These are phyloP conservation scores for Pristiophorus japonicus DNA, from an alignment of 2,113 vertebrate species.

Conservation along the genomic window DNA sequence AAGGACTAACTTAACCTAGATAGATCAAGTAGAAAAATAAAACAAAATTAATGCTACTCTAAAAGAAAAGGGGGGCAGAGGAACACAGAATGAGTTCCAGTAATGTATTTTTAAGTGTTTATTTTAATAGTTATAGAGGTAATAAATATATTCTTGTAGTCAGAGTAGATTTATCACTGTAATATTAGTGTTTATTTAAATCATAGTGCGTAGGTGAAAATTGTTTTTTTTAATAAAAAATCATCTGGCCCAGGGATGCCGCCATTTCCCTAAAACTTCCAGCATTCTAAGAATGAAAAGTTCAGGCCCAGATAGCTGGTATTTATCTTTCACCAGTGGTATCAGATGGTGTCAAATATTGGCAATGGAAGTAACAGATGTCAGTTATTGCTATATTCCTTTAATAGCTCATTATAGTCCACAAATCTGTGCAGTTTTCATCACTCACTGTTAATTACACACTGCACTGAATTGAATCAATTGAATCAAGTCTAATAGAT, in stretches of 20 bases:
- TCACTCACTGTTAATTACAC: not conserved
- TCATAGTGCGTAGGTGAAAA: not conserved
- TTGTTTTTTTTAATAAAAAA: not conserved
- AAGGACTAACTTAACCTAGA: not conserved
- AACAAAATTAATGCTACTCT: not conserved
- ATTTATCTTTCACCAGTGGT: not conserved
- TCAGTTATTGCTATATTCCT: not conserved
- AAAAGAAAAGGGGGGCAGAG: not conserved
- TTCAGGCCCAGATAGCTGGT: not conserved
- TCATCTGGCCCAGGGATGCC: not conserved
- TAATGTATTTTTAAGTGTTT: not conserved
- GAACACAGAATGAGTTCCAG: not conserved
- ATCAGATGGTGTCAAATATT: not conserved
- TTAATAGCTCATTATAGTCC: not conserved
- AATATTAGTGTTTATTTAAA: not conserved
- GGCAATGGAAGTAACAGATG: not conserved
- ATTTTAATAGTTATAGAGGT: not conserved
- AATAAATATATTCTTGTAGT: not conserved
- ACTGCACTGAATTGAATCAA: not conserved
- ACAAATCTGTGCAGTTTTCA: not conserved
- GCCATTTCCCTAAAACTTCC: not conserved
- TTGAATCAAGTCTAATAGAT: no score
- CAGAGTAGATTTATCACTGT: not conserved
- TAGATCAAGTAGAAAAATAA: not conserved
- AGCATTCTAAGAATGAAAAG: not conserved